Evolutionary conservation across 1,140 invertebrate species (phyloP).

Genomic region (Dufourea novaeangliae): DNA sequence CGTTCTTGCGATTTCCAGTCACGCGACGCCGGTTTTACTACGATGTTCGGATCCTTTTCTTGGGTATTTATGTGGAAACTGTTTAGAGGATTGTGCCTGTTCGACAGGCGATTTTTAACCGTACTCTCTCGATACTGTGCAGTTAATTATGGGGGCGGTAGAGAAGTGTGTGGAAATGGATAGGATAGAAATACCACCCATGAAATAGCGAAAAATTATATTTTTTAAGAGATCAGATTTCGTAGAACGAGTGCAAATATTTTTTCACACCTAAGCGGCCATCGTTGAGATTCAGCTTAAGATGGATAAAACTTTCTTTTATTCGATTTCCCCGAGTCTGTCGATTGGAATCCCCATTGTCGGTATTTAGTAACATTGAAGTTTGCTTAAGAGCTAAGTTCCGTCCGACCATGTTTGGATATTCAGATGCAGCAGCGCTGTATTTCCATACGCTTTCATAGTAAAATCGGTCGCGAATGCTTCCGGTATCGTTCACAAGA

Average conservation of each 20-base stretch:
- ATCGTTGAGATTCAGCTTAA: neutral
- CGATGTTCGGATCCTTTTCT: neutral
- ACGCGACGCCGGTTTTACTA: neutral
- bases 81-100: neutral
- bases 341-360: neutral
- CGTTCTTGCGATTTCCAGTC: neutral
- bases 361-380: neutral
- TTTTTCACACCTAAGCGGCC: too few relatives aligned
- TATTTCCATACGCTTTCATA: neutral
- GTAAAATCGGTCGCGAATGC: neutral
- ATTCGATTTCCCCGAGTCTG: too few relatives aligned
- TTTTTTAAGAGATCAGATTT: too few relatives aligned
- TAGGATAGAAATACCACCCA: neutral
- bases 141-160: constrained; percentile 8
- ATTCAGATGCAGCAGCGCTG: neutral
- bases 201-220: neutral
- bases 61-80: neutral
- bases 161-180: neutral
- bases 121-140: too few relatives aligned
- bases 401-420: constrained; percentile 1
- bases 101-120: neutral
- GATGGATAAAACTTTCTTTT: too few relatives aligned
- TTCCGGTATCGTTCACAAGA: neutral
- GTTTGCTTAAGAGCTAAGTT: neutral
- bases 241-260: too few relatives aligned